Percentiles rank a stretch among this genome's conserved stretches.
These are phyloP conservation scores for Amiota mariae DNA, from an alignment of 2,888 invertebrate species.

Conservation along the genomic window DNA sequence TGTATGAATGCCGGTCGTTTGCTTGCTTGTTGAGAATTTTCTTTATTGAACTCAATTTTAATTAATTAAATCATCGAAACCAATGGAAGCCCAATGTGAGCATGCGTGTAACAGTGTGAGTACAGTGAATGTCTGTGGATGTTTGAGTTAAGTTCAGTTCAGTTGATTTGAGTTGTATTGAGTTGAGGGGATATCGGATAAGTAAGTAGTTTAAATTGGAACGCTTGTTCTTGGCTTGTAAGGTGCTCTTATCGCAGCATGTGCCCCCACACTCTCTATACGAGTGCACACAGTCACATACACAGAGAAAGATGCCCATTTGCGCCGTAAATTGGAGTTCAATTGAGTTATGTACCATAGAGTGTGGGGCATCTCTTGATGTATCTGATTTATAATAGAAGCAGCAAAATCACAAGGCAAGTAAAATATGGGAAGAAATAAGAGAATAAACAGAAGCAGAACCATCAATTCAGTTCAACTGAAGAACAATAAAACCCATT, in stretches of 20 bases:
- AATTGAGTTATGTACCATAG: conserved; percentile 69
- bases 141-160: too few relatives aligned
- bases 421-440: conserved; percentile 23
- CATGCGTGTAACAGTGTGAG: conserved; percentile 17
- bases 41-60: conserved; percentile 68
- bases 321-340: conserved; percentile 63
- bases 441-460: conserved; percentile 46
- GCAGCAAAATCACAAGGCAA: conserved; percentile 3
- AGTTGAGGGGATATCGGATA: conserved; percentile 2
- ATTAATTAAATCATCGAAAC: conserved; percentile 68
- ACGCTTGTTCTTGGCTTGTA: conserved; percentile 19
- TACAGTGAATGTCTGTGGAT: not conserved
- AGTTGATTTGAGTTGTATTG: not conserved
- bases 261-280: conserved; percentile 31
- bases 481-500: conserved; percentile 68
- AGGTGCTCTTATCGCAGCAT: conserved; percentile 35
- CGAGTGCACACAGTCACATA: conserved; percentile 14
- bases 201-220: not conserved
- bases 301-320: conserved; percentile 31
- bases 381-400: conserved; percentile 56
- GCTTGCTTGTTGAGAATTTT: conserved; percentile 34
- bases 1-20: conserved; percentile 40
- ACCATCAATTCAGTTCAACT: conserved; percentile 48
- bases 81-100: conserved; percentile 39
- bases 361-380: conserved; percentile 42